Base-by-base conservation (phyloP, 2,113 vertebrate species). In the Ivindomyrus marchei region DNA sequence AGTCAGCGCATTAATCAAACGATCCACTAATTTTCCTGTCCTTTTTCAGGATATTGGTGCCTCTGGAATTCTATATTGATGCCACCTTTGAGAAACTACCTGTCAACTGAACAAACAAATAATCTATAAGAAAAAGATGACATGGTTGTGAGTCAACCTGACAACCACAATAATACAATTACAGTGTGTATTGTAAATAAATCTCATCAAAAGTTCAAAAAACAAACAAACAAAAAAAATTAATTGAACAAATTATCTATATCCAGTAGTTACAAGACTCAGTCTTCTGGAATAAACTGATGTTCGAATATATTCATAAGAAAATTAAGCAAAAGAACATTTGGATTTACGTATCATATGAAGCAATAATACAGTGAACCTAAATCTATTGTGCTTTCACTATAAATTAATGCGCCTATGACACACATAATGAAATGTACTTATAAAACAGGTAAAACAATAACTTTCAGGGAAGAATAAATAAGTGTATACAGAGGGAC, bases 21-120 rank as follows among this genome's bases (percentile, higher is more conserved):
- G 36, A 77, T 77, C 70, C 31, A 42, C 17, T 80, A 17, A 80
- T 39, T 39, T 80, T 19, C 6, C 4, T 80, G 36, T 80, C 74
- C 74, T 19, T 80, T 80, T 80, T 80, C 74, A 80, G 74, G 74
- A 80, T 80, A 80, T 42, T 80, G 74, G 36, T 42, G 74, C 74
- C 31, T 42, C 74, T 80, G 74, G 74, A 80, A 42, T 80, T 36
- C 74, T 80, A 42, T 36, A 80, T 42, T 80, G 74, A 80, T 39
- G 74, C 74, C 74, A 39, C 11, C 31, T 42, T 80, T 42, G 13
- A 19, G 15, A 80, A 42, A 80, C 13, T 7, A 42, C 36, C 15
- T 77, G 70, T 3, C 70, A 77, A 39, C 70, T 19, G 70, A 39
- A 77, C 70, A 39, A 6, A 17, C 31, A 11, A 80, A 80, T 77